Evolutionary conservation across 2,113 vertebrate species (phyloP).

Genomic region (Alectura lathami): DNA sequence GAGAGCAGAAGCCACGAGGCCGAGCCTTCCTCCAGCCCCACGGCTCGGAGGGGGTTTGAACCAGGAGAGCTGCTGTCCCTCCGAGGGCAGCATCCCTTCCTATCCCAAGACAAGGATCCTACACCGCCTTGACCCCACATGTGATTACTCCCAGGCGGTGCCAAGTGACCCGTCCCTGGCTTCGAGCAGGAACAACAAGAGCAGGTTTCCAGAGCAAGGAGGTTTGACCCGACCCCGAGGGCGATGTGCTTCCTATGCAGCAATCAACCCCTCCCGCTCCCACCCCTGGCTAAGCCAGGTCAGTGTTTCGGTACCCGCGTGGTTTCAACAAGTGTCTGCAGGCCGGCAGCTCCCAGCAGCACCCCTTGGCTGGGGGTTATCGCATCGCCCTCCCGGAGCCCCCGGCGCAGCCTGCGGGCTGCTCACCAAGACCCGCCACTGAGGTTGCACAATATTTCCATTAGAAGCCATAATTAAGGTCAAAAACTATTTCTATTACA

Average conservation of each 20-base stretch:
- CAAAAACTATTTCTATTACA: constrained; percentile 55
- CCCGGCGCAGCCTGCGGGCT: neutral
- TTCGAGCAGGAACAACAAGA: neutral
- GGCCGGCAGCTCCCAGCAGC: neutral
- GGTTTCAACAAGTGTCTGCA: neutral
- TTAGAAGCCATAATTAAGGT: constrained; percentile 72
- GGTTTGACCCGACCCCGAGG: neutral
- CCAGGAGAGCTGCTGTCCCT: rapidly evolving
- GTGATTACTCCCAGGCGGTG: neutral
- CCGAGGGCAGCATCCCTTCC: neutral
- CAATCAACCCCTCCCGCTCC: neutral
- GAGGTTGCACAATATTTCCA: constrained; percentile 43
- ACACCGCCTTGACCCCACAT: neutral
- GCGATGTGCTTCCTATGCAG: constrained; percentile 17
- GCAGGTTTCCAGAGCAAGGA: neutral
- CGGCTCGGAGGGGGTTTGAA: neutral
- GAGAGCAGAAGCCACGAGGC: neutral
- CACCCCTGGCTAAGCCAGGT: neutral
- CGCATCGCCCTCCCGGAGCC: rapidly evolving
- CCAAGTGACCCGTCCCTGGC: neutral
- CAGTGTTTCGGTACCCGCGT: neutral
- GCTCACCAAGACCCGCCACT: constrained; percentile 32
- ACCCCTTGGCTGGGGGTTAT: neutral
- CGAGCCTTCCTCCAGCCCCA: neutral
- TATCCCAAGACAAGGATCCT: rapidly evolving